These are phyloP conservation scores for Aphidoletes aphidimyza DNA, from an alignment of 2,888 invertebrate genomes.

Conservation along the genomic window DNA sequence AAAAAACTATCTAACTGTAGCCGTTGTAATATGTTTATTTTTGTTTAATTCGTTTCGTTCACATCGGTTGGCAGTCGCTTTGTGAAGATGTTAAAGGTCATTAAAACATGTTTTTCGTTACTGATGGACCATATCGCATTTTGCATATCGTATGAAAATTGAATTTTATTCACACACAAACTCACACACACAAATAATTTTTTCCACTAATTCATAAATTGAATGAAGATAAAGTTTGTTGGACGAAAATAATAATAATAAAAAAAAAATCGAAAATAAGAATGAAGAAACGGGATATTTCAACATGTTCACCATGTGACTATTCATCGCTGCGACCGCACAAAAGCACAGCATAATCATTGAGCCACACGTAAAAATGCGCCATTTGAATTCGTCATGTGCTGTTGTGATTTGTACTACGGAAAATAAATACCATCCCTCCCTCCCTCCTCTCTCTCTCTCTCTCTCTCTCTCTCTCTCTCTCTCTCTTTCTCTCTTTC, in stretches of 20 bases:
- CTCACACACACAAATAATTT: too few species aligned
- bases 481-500: too few species aligned
- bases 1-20: not conserved
- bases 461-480: too few species aligned
- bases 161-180: not conserved
- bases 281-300: conserved; percentile 19
- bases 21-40: conserved; percentile 23
- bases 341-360: not conserved
- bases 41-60: not conserved
- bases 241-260: not conserved
- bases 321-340: conserved; percentile 28
- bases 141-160: not conserved
- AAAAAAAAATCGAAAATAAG: not conserved
- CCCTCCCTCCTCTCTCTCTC: too few species aligned
- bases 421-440: too few species aligned
- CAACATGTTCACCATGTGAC: not conserved
- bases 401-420: conserved; percentile 12
- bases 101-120: conserved; percentile 52
- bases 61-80: conserved; percentile 3
- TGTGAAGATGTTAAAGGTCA: conserved; percentile 23
- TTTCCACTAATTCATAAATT: conserved; percentile 24
- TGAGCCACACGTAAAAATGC: not conserved
- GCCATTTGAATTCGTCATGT: conserved; percentile 31
- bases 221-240: not conserved
- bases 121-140: conserved; percentile 20